Evolutionary conservation across 1,140 invertebrate species (phyloP), one percentile per base, ranked within the genome.

Genomic region (Nasonia longicornis): DNA sequence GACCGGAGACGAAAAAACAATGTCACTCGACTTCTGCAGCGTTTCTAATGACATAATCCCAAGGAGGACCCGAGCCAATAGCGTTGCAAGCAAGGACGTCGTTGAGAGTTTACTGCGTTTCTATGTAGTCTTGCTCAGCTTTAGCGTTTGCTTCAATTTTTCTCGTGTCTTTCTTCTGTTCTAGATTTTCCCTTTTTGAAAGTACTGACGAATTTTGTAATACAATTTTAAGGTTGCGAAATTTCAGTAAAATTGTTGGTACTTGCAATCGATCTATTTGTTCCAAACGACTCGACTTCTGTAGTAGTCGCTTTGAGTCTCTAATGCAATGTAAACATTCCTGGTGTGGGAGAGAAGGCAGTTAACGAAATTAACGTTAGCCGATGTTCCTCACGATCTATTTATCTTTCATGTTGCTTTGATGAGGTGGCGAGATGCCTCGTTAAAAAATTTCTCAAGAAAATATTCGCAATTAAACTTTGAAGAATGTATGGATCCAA

Each of bases 41-140:
- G 31, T 70, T 66, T n/a, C n/a, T 31, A 73, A 22, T 73, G 71
- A 71, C 69, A 71, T 71, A 71, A 71, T 71, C 69, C 35, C 66
- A 29, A 63, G 58, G 58, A 29, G n/a, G 20, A 22, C n/a, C 10
- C 66, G 66, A 16, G 67, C 29, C 67, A 12, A 48, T 48, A 16
- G 67, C 31, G 29, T 26, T 48, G 29, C 67, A 70, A 12, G 26
- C 67, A 70, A 70, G 67, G 67, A 70, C 67, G 67, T 35, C 67
- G 67, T 35, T 70, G n/a, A 1, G 67, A 38, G 14, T 22, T 64
- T 26, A 16, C 22, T 35, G 31, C 31, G 31, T 35, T 35, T 35
- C 31, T 35, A 35, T 35, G 31, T 35, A 35, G 31, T 35, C 3
- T 35, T 35, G 58, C 1, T 64, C 2, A 45, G 42, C 42, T 45